Evolutionary conservation across 2,797 vertebrate genomes (phyloP).

Genomic region (Sparus aurata): DNA sequence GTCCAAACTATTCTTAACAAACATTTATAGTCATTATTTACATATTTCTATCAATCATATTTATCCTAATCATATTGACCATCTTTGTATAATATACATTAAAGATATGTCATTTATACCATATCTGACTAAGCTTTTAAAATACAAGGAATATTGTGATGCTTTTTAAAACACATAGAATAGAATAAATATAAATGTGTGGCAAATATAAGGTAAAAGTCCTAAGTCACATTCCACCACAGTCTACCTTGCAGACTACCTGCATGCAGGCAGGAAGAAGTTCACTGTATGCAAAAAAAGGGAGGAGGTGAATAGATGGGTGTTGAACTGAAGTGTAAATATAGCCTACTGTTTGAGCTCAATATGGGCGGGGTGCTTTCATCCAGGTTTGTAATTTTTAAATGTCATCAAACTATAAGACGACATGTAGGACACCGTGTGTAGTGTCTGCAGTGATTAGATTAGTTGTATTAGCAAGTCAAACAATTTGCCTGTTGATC

Average conservation of each 20-base stretch:
- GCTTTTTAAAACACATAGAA: no score
- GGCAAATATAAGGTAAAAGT: neutral
- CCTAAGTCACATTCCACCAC: neutral
- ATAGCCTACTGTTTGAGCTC: neutral
- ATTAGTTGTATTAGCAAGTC: neutral
- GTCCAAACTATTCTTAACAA: no score
- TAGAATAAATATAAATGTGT: no score
- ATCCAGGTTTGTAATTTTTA: neutral
- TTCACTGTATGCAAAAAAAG: constrained; percentile 1
- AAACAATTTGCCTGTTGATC: neutral
- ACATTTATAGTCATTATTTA: no score
- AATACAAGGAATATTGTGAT: no score
- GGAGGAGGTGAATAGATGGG: neutral
- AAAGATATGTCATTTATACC: no score
- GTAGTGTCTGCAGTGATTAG: no score
- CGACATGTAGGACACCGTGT: neutral
- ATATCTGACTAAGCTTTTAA: no score
- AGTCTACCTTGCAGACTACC: neutral
- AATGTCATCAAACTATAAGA: neutral
- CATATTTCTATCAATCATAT: no score
- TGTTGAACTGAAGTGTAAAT: constrained; percentile 30
- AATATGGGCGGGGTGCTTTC: neutral
- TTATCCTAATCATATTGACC: no score
- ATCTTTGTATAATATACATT: no score
- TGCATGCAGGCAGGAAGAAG: neutral